phyloP scores from a whole-genome alignment of 1,140 invertebrate species.

The Drosophila ficusphila region DNA sequence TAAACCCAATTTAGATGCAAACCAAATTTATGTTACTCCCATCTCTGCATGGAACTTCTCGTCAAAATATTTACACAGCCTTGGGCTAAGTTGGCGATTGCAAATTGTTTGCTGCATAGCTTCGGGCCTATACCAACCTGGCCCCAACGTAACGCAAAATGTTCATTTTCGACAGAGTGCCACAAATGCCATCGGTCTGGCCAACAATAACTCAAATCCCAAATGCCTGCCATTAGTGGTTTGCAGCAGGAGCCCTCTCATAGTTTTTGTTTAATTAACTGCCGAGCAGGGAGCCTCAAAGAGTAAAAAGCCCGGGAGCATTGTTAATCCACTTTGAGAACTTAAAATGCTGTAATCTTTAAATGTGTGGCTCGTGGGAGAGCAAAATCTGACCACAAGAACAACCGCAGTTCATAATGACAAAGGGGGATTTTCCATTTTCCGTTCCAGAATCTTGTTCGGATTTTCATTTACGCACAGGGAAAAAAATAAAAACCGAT shows the following conservation, averaged over 20 bases:
- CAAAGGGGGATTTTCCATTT: constrained; percentile 35
- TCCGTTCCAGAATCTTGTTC: constrained; percentile 3
- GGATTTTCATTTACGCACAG: constrained; percentile 1
- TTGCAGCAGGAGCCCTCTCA: constrained; percentile 11
- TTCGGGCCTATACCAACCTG: background rate
- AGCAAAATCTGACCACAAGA: constrained; percentile 30
- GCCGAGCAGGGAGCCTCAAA: constrained; percentile 5
- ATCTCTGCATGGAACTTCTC: background rate
- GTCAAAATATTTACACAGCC: constrained; percentile 18
- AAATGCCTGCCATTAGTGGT: constrained; percentile 57
- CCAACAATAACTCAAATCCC: constrained; percentile 42
- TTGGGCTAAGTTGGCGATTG: background rate
- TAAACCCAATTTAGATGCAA: no score
- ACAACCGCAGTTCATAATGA: constrained; percentile 44
- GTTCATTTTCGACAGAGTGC: constrained; percentile 17
- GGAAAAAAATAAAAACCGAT: background rate
- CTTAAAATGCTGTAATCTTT: constrained; percentile 53
- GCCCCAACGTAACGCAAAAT: constrained; percentile 17
- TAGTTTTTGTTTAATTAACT: constrained; percentile 70
- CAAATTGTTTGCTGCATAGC: background rate
- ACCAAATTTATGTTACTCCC: background rate
- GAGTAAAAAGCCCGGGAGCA: constrained; percentile 1
- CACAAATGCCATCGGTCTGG: constrained; percentile 30
- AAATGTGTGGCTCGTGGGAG: constrained; percentile 24
- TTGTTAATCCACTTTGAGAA: constrained; percentile 65